These are phyloP conservation scores for Cassiopea andromeda DNA, from an alignment of 30 jellyfish, hydroid and myxozoan species.

Conservation along the genomic window DNA sequence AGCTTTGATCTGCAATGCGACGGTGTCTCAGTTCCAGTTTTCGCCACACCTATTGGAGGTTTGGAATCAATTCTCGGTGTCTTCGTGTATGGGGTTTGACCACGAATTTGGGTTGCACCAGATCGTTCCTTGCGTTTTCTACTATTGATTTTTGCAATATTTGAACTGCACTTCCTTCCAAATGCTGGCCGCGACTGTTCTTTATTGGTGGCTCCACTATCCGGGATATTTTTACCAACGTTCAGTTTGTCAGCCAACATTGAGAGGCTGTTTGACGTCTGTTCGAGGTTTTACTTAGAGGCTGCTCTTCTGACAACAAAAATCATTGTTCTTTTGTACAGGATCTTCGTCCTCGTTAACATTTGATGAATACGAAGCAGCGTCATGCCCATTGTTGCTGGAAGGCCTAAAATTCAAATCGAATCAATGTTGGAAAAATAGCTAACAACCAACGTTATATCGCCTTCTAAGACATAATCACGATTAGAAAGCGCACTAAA, in stretches of 20 bases:
- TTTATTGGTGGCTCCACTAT: slow-evolving; percentile 2
- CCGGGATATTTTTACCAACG: neutral
- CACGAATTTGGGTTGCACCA: slow-evolving; percentile 44
- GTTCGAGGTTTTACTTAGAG: slow-evolving; percentile 11
- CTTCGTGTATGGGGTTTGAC: slow-evolving; percentile 66
- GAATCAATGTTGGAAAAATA: neutral
- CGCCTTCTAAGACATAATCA: too few relatives aligned
- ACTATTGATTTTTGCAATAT: slow-evolving; percentile 38
- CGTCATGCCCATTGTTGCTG: neutral
- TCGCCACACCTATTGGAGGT: slow-evolving; percentile 30
- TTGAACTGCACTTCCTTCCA: slow-evolving; percentile 53
- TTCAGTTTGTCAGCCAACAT: slow-evolving; percentile 63
- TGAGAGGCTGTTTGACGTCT: slow-evolving; percentile 41
- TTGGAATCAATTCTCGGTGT: slow-evolving; percentile 34
- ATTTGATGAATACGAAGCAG: neutral
- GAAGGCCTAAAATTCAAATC: neutral
- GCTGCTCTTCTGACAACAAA: neutral
- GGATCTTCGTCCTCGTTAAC: neutral
- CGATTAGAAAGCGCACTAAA: too few relatives aligned
- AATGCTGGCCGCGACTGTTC: slow-evolving; percentile 38
- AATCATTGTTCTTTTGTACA: neutral
- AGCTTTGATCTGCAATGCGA: neutral
- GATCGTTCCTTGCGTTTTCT: slow-evolving; percentile 51
- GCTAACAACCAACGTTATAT: too few relatives aligned
- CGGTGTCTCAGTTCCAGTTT: neutral